Conservation (phyloP, 2,888 invertebrate species). For the Pheosia gnoma region DNA sequence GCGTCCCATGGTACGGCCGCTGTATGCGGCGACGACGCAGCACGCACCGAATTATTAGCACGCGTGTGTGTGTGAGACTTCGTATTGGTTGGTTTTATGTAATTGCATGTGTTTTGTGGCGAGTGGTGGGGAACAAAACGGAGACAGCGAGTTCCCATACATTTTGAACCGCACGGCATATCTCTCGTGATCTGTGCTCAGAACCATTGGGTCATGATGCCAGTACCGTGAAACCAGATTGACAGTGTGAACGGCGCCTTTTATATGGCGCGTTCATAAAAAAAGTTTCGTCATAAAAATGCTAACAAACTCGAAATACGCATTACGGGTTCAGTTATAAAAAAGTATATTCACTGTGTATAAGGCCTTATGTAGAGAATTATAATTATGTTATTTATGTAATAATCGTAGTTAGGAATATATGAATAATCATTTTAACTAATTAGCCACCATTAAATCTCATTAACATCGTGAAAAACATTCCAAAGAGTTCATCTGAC, state of each 20-base stretch:
- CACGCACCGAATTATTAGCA: no score
- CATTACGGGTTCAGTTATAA: conserved; percentile 17
- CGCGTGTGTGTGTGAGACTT: no score
- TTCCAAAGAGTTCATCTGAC: conserved; percentile 35
- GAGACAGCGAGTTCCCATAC: no score
- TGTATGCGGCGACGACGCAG: no score
- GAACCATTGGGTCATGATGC: no score
- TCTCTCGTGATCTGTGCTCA: no score
- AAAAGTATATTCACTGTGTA: conserved; percentile 31
- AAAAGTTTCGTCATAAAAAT: neutral
- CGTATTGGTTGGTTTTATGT: no score
- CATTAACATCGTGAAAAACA: conserved; percentile 27
- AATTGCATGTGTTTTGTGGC: no score
- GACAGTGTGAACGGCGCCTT: neutral
- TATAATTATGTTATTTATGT: conserved; percentile 35
- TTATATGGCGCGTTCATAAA: neutral
- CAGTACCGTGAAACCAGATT: neutral
- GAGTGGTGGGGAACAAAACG: no score
- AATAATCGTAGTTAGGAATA: conserved; percentile 50
- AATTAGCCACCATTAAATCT: conserved; percentile 33
- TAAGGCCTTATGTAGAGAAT: conserved; percentile 47
- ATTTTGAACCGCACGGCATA: no score
- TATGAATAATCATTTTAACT: conserved; percentile 32
- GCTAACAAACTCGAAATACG: neutral
- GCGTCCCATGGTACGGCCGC: no score